These are phyloP conservation scores for Myiothlypis coronata DNA, from an alignment of 2,797 vertebrate species.

Conservation along the genomic window DNA sequence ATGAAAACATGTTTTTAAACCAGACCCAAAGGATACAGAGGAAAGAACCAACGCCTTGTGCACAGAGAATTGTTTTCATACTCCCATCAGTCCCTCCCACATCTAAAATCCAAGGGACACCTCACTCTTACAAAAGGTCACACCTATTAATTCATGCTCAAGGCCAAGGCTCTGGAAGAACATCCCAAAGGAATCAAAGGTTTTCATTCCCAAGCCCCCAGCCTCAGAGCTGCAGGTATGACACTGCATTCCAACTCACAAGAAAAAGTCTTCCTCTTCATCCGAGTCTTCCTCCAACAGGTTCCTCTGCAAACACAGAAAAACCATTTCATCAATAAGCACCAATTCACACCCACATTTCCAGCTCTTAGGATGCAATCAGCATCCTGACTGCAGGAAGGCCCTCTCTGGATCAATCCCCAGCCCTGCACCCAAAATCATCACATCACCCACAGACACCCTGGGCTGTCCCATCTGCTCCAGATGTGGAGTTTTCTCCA, in stretches of 20 bases:
- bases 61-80: not conserved
- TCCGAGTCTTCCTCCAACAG: conserved; percentile 96
- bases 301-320: conserved; percentile 84
- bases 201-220: not conserved
- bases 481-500: not conserved
- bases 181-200: not conserved
- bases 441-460: not conserved
- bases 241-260: conserved; percentile 79
- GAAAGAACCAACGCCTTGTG: not conserved
- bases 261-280: conserved; percentile 97
- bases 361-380: not conserved
- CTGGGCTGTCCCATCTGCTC: not conserved
- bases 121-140: not conserved
- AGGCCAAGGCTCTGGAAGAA: not conserved
- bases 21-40: not conserved
- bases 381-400: not conserved
- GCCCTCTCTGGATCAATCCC: not conserved
- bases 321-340: not conserved
- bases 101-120: not conserved
- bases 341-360: not conserved
- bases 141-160: not conserved
- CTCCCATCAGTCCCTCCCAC: not conserved
- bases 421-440: not conserved
- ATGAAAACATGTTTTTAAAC: not conserved
- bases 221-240: not conserved